Percentiles rank a stretch among this genome's conserved stretches.
phyloP scores from a whole-genome alignment of 1,140 invertebrate genomes.

The Caerostris darwini region DNA sequence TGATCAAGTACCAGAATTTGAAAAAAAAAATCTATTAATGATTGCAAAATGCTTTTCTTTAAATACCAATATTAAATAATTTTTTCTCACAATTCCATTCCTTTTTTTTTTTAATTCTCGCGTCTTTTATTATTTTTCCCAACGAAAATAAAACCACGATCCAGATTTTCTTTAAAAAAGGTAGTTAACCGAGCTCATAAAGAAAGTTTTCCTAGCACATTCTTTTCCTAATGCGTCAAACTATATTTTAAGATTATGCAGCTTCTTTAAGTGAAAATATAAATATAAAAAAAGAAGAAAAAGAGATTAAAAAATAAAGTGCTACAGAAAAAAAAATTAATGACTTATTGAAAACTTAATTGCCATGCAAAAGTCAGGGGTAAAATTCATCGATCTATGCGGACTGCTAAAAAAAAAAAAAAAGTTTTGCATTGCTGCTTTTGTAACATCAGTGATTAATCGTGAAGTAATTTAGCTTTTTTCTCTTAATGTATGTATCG shows the following conservation, averaged over 20 bases:
- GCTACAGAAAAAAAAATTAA: slow-evolving; percentile 67
- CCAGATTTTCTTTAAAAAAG: background rate
- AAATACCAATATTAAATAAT: no score
- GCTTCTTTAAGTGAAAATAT: slow-evolving; percentile 48
- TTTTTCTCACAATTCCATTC: no score
- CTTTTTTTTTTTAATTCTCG: background rate
- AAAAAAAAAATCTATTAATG: no score
- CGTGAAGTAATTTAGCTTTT: slow-evolving; percentile 76
- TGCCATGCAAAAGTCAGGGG: slow-evolving; percentile 75
- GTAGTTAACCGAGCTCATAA: slow-evolving; percentile 38
- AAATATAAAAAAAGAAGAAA: background rate
- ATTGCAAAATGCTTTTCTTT: no score
- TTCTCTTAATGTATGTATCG: slow-evolving; percentile 72
- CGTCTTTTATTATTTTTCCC: background rate
- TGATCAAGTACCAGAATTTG: no score
- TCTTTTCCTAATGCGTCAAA: slow-evolving; percentile 45
- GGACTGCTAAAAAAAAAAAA: slow-evolving; percentile 27
- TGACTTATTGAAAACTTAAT: slow-evolving; percentile 78
- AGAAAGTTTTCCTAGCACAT: background rate
- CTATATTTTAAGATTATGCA: slow-evolving; percentile 58
- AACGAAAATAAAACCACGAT: background rate
- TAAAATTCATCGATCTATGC: slow-evolving; percentile 76
- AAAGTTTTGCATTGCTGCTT: slow-evolving; percentile 64
- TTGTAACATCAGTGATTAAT: slow-evolving; percentile 76
- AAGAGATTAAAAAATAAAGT: slow-evolving; percentile 63